phyloP scores from a whole-genome alignment of 64 coral and sea anemone genomes.

The Actinia equina region DNA sequence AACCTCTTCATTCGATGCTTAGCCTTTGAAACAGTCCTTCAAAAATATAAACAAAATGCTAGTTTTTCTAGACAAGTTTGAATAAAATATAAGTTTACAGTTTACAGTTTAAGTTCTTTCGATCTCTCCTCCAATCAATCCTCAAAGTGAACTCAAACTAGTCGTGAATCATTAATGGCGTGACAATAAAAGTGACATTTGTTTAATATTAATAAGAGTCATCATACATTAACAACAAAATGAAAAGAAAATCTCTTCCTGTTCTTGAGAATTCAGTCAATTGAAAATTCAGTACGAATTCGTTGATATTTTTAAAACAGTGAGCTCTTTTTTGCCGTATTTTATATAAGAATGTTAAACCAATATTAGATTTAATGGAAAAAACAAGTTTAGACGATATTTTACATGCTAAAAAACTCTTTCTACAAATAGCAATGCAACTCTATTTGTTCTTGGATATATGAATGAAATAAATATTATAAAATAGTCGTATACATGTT shows the following conservation, averaged over 20 bases:
- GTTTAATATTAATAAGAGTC: constrained; percentile 7
- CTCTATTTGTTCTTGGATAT: too few species aligned
- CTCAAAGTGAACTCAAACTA: neutral
- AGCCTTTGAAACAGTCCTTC: neutral
- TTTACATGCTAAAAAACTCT: too few species aligned
- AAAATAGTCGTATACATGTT: too few species aligned
- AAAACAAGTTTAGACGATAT: too few species aligned
- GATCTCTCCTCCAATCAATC: neutral
- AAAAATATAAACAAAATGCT: neutral
- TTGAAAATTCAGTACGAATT: too few species aligned
- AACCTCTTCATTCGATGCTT: neutral
- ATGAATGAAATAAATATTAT: too few species aligned
- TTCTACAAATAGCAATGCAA: too few species aligned
- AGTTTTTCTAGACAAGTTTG: neutral
- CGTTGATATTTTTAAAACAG: too few species aligned
- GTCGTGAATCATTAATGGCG: neutral
- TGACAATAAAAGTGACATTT: neutral
- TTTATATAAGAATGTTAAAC: too few species aligned
- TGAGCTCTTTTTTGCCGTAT: too few species aligned
- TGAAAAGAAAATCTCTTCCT: neutral
- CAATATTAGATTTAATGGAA: too few species aligned
- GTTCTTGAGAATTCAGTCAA: neutral
- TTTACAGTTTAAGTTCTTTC: neutral
- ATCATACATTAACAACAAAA: neutral
- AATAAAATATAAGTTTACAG: constrained; percentile 20